Conservation (phyloP, 2,113 vertebrate genomes). For the Heterotilapia buettikoferi region DNA sequence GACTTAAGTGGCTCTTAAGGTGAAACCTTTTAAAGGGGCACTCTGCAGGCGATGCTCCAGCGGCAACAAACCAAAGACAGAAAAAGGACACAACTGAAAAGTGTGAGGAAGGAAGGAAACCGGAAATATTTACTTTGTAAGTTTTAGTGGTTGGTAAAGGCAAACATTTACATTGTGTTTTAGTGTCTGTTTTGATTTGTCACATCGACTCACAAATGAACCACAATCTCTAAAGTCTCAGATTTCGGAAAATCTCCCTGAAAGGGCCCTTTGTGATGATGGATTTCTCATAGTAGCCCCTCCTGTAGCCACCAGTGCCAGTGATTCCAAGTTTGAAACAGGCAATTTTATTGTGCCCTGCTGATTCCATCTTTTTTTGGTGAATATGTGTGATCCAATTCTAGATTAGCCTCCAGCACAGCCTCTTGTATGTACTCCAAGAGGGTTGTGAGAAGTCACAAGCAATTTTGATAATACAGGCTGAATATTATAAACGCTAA, state of each 20-base stretch:
- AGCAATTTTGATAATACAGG: background rate
- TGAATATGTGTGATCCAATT: background rate
- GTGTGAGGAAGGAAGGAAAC: slow-evolving; percentile 13
- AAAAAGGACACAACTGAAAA: slow-evolving; percentile 3
- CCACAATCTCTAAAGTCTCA: background rate
- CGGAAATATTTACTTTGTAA: background rate
- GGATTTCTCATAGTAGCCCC: background rate
- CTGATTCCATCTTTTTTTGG: background rate
- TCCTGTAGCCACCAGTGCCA: background rate
- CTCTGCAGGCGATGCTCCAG: background rate
- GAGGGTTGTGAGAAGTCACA: background rate
- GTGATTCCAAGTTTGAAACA: background rate
- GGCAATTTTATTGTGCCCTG: background rate
- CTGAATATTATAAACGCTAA: background rate
- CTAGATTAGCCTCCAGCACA: background rate
- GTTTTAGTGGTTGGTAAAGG: background rate
- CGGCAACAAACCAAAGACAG: background rate
- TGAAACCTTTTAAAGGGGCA: background rate
- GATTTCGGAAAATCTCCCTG: background rate
- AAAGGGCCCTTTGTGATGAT: background rate
- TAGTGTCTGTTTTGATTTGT: background rate
- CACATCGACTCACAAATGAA: background rate
- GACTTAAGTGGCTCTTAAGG: background rate
- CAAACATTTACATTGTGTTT: background rate
- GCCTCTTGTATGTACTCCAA: background rate